Evolutionary conservation across 2,888 invertebrate genomes (phyloP), one percentile per base, ranked within the genome.

Genomic region (Deilephila elpenor): DNA sequence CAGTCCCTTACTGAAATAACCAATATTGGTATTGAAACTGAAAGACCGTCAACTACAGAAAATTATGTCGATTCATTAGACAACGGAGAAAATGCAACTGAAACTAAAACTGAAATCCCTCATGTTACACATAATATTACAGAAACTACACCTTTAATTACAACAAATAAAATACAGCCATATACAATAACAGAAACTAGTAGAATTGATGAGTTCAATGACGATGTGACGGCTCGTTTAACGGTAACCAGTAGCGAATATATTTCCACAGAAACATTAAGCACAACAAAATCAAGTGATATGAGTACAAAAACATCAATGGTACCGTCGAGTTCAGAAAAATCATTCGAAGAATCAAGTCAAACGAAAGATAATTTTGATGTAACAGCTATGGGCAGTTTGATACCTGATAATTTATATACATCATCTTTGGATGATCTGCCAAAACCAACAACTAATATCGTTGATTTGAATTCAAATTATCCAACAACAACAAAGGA

Each of bases 321-420:
- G 1, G 6, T n/a, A 56, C 5, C 19, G 6, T n/a, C 56, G 5
- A 7, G 6, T 56, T n/a, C n/a, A 56, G n/a, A 56, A n/a, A 56
- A 56, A 56, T n/a, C 17, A n/a, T n/a, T 56, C 5, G 56, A 56
- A 6, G n/a, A 56, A n/a, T 56, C n/a, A n/a, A 56, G n/a, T n/a
- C 6, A 5, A n/a, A 56, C 56, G 5, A 6, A 19, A 19, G n/a
- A 56, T 1, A 5, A 56, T 56, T 56, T n/a, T n/a, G 56, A 56
- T 56, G 56, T n/a, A 56, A 56, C 56, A n/a, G 56, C n/a, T 17
- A 56, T n/a, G 56, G 56, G n/a, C 14, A 56, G n/a, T 56, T 56
- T 56, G n/a, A 56, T n/a, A n/a, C 56, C 56, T n/a, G 56, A 56
- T n/a, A 56, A n/a, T 56, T n/a, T n/a, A n/a, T 44, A 44, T 44